Conservation (phyloP, 2,888 invertebrate species). For the Polyommatus iphigenia region DNA sequence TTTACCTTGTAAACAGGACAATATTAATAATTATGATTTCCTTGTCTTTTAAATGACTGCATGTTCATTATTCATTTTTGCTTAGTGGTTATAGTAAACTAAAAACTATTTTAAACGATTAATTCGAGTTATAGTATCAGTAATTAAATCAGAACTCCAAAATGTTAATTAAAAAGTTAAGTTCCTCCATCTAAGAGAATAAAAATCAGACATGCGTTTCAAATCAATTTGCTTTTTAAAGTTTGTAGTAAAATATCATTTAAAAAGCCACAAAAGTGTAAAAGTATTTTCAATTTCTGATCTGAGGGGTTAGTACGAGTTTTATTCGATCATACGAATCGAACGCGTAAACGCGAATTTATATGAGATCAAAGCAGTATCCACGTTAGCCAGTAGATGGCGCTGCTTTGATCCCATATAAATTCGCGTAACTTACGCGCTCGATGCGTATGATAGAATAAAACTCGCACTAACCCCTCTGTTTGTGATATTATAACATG, state of each 20-base stretch:
- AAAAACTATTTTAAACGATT: background rate
- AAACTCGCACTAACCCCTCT: too few species aligned
- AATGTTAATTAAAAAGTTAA: background rate
- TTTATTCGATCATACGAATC: too few species aligned
- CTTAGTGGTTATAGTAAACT: background rate
- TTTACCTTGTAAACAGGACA: slow-evolving; percentile 12
- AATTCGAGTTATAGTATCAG: background rate
- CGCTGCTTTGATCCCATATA: too few species aligned
- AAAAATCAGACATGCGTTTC: background rate
- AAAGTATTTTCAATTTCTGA: background rate
- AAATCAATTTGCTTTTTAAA: background rate
- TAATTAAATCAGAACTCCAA: background rate
- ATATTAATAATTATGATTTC: background rate
- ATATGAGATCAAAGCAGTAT: too few species aligned
- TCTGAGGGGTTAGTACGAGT: too few species aligned
- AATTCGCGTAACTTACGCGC: too few species aligned
- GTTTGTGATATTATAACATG: slow-evolving; percentile 4
- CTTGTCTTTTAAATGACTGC: background rate
- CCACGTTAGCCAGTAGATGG: too few species aligned
- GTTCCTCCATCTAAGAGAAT: background rate
- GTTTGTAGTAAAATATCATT: background rate
- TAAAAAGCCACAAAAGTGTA: slow-evolving; percentile 3
- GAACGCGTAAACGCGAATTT: too few species aligned
- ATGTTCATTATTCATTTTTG: background rate
- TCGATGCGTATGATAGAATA: too few species aligned